These are phyloP conservation scores for Hirtodrosophila duncani DNA, from an alignment of 2,888 invertebrate genomes.

Conservation along the genomic window DNA sequence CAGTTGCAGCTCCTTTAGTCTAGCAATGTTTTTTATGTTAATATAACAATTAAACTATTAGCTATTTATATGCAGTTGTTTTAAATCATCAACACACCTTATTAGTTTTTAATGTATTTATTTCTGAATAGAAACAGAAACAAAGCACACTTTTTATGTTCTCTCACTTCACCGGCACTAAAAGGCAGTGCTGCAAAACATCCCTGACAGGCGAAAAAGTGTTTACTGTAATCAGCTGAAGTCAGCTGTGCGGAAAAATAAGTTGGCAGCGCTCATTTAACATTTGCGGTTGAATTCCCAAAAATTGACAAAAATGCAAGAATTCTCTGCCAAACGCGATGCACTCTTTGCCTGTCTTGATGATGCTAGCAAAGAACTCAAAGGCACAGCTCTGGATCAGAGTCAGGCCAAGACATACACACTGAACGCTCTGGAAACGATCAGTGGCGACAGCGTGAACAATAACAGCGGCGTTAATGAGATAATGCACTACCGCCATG, in stretches of 20 bases:
- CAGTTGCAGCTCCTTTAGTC: no score
- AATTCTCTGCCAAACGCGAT: constrained; percentile 82
- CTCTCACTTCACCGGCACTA: constrained; percentile 41
- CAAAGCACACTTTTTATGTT: constrained; percentile 28
- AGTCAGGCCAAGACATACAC: constrained; percentile 50
- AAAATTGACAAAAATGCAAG: constrained; percentile 64
- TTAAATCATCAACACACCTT: no score
- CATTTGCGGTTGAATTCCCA: constrained; percentile 71
- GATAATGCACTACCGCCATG: constrained; percentile 62
- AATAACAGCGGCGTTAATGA: constrained; percentile 7
- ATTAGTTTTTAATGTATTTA: constrained; percentile 7
- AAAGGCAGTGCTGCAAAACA: constrained; percentile 9
- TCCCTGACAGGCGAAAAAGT: no score
- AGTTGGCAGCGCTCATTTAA: constrained; percentile 23
- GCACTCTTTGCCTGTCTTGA: constrained; percentile 84
- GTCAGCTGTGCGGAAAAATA: constrained; percentile 21
- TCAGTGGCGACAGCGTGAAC: constrained; percentile 66
- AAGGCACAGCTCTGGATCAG: constrained; percentile 77
- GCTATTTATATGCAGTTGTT: no score
- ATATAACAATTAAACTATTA: no score
- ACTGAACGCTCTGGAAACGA: constrained; percentile 77
- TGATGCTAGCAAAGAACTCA: constrained; percentile 81
- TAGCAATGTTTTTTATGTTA: no score
- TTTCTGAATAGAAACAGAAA: constrained; percentile 3
- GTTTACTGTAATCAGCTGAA: neutral